Conservation (phyloP, 30 jellyfish, hydroid and myxozoan species). For the Mastigias papua region DNA sequence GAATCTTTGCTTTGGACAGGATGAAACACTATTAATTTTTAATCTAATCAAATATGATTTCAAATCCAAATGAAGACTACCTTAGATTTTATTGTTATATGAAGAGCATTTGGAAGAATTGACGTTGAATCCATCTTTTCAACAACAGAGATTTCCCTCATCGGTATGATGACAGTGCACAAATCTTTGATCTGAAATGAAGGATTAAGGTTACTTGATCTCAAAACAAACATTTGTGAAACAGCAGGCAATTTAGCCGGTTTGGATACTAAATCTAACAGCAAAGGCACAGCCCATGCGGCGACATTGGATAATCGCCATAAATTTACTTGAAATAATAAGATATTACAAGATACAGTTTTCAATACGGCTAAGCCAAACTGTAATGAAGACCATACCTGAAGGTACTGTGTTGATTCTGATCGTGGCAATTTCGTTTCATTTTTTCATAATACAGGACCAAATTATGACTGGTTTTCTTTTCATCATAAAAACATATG, state of each 20-base stretch:
- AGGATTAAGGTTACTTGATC: not conserved
- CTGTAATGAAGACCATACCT: too few species aligned
- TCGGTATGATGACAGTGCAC: slow-evolving; percentile 86
- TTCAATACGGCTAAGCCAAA: too few species aligned
- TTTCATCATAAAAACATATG: too few species aligned
- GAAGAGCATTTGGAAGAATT: slow-evolving; percentile 90
- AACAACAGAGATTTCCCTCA: slow-evolving; percentile 96
- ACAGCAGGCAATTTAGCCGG: not conserved
- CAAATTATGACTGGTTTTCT: too few species aligned
- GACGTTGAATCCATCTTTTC: slow-evolving; percentile 91
- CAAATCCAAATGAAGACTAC: slow-evolving; percentile 40
- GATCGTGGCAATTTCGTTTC: too few species aligned
- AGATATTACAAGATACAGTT: too few species aligned
- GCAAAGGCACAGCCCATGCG: not conserved
- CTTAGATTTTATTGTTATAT: slow-evolving; percentile 88
- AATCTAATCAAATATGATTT: not conserved
- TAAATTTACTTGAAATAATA: too few species aligned
- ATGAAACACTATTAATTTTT: not conserved
- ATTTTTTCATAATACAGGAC: too few species aligned
- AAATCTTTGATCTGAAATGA: slow-evolving; percentile 79
- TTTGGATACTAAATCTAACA: not conserved
- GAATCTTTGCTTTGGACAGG: not conserved
- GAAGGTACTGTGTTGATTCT: too few species aligned
- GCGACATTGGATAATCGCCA: too few species aligned
- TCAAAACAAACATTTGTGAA: not conserved